Conservation (phyloP, 1,140 invertebrate species). For the Lasioglossum baleicum region DNA sequence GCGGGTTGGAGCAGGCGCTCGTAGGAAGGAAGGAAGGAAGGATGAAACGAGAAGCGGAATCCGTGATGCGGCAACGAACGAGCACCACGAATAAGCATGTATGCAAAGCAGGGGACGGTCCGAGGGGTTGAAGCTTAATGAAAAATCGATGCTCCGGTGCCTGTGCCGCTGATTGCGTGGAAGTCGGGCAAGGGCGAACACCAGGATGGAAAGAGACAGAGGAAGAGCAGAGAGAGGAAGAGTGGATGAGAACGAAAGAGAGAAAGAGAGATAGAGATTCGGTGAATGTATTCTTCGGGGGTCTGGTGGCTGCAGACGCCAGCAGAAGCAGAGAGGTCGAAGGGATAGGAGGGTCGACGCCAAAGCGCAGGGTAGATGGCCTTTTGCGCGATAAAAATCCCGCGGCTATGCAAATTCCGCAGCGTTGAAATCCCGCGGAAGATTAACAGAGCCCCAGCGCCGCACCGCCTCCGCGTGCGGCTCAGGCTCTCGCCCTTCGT, state of each 20-base stretch:
- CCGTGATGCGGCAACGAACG: slow-evolving; percentile 23
- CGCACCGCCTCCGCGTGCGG: slow-evolving; percentile 1
- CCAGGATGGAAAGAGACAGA: background rate
- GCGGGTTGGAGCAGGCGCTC: background rate
- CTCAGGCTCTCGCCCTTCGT: slow-evolving; percentile 28
- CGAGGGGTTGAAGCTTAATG: slow-evolving; percentile 53
- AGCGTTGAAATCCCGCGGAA: slow-evolving; percentile 54
- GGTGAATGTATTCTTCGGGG: slow-evolving; percentile 10
- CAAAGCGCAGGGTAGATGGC: slow-evolving; percentile 36
- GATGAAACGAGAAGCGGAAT: slow-evolving; percentile 25
- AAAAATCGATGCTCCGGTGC: slow-evolving; percentile 58
- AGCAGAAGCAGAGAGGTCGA: slow-evolving; percentile 6
- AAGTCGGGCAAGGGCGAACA: slow-evolving; percentile 14
- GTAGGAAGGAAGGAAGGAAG: background rate
- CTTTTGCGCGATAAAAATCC: slow-evolving; percentile 64
- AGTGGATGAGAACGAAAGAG: too few species aligned
- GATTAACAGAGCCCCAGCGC: slow-evolving; percentile 57
- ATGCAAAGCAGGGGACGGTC: slow-evolving; percentile 58
- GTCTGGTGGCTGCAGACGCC: background rate
- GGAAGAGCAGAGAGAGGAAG: background rate
- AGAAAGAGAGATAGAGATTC: too few species aligned
- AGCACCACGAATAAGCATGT: slow-evolving; percentile 49
- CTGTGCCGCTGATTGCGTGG: slow-evolving; percentile 28
- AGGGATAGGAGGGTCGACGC: slow-evolving; percentile 2
- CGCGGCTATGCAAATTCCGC: slow-evolving; percentile 66